Evolutionary conservation across 2,113 vertebrate species (phyloP).

Genomic region (Protobothrops flavoviridis): DNA sequence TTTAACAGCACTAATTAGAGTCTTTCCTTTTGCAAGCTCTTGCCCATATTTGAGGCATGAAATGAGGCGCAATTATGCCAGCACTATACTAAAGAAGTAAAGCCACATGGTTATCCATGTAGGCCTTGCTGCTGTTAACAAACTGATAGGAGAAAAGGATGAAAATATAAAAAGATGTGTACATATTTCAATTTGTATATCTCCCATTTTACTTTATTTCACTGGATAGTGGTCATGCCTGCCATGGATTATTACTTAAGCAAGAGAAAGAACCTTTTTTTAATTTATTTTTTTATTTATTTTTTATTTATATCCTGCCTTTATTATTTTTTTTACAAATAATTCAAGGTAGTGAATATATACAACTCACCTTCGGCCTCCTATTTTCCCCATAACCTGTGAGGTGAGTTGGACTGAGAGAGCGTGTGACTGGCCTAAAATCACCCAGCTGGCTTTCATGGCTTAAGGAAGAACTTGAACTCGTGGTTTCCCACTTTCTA

Average conservation of each 20-base stretch:
- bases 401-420: too few species aligned
- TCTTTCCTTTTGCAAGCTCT: neutral
- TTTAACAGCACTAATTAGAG: slow-evolving; percentile 25
- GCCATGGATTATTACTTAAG: neutral
- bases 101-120: neutral
- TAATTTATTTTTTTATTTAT: too few species aligned
- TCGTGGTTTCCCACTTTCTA: neutral
- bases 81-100: neutral
- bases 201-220: neutral
- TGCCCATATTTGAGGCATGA: neutral
- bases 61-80: neutral
- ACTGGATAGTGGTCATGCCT: neutral
- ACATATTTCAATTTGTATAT: neutral
- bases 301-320: too few species aligned
- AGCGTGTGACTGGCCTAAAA: neutral
- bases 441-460: neutral
- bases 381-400: too few species aligned
- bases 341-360: neutral
- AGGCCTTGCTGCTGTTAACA: neutral
- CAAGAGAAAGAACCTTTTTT: neutral
- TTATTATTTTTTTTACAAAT: neutral
- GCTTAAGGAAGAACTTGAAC: neutral
- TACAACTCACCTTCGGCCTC: neutral
- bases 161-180: neutral
- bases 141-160: neutral